A percentile compares a stretch with the other conserved stretches of the same genome.
These are phyloP conservation scores for Trypoxylon attenuatum DNA, from an alignment of 2,888 invertebrate species.

Conservation along the genomic window DNA sequence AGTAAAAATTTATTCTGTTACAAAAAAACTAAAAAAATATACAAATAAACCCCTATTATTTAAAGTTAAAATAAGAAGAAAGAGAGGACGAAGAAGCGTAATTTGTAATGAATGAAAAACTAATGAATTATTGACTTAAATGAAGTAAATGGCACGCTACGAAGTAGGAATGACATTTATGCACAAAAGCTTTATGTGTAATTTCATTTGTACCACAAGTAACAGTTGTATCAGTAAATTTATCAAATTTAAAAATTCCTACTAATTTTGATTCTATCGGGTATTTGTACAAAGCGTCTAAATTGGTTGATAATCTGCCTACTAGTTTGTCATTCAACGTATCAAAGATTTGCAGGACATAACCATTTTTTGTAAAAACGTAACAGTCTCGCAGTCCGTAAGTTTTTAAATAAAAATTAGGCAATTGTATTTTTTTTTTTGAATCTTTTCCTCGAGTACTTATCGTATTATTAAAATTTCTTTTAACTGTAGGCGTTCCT, in stretches of 20 bases:
- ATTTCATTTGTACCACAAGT: background rate
- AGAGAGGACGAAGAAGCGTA: background rate
- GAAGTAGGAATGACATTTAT: conserved; percentile 2
- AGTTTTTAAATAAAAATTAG: conserved; percentile 19
- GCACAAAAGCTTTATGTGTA: conserved; percentile 1
- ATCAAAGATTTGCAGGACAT: too few species aligned
- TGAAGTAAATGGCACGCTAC: conserved; percentile 5
- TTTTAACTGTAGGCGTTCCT: conserved; percentile 1
- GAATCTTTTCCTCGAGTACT: too few species aligned
- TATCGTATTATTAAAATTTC: too few species aligned
- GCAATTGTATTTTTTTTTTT: too few species aligned
- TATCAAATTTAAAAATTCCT: background rate
- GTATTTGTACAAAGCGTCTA: background rate
- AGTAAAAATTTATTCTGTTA: background rate
- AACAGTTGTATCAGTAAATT: background rate
- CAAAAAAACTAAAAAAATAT: background rate
- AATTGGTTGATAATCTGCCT: conserved; percentile 10
- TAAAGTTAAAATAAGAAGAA: background rate
- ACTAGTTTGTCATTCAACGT: conserved; percentile 13
- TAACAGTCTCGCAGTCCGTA: conserved; percentile 8
- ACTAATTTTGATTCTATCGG: conserved; percentile 6
- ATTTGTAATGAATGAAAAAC: background rate
- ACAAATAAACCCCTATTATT: background rate
- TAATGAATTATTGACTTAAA: background rate
- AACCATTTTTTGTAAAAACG: conserved; percentile 8